Evolutionary conservation across 2,888 invertebrate genomes (phyloP).

Genomic region (Ceramica pisi): DNA sequence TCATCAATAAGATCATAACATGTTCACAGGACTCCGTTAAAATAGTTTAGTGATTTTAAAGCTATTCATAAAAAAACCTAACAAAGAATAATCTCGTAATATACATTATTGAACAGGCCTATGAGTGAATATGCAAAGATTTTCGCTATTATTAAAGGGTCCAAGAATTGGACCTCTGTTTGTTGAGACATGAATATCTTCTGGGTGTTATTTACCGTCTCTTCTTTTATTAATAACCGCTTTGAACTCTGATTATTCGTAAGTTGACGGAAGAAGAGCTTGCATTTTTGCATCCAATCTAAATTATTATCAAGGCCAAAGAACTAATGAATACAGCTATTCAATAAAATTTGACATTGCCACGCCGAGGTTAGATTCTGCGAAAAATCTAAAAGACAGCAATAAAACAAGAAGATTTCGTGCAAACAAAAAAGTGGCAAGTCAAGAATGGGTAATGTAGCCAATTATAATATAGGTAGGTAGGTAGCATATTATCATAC

Average conservation of each 20-base stretch:
- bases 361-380: slow-evolving; percentile 22
- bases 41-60: background rate
- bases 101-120: too few relatives aligned
- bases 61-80: background rate
- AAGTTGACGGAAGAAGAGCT: slow-evolving; percentile 14
- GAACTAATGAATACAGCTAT: slow-evolving; percentile 3
- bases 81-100: background rate
- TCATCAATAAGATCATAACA: background rate
- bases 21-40: too few relatives aligned
- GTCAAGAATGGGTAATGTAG: slow-evolving; percentile 55
- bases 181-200: background rate
- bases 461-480: slow-evolving; percentile 14
- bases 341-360: slow-evolving; percentile 41
- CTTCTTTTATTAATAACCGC: background rate
- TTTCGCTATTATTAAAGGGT: too few relatives aligned
- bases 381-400: slow-evolving; percentile 17
- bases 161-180: background rate
- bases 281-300: slow-evolving; percentile 23
- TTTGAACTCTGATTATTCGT: slow-evolving; percentile 26
- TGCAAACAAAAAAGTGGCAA: slow-evolving; percentile 36
- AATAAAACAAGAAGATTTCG: slow-evolving; percentile 20
- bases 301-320: slow-evolving; percentile 29
- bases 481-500: slow-evolving; percentile 59
- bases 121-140: too few relatives aligned
- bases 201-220: background rate